Evolutionary conservation across 2,797 vertebrate genomes (phyloP), one percentile per base, ranked within the genome.

Genomic region (Thamnophis elegans): DNA sequence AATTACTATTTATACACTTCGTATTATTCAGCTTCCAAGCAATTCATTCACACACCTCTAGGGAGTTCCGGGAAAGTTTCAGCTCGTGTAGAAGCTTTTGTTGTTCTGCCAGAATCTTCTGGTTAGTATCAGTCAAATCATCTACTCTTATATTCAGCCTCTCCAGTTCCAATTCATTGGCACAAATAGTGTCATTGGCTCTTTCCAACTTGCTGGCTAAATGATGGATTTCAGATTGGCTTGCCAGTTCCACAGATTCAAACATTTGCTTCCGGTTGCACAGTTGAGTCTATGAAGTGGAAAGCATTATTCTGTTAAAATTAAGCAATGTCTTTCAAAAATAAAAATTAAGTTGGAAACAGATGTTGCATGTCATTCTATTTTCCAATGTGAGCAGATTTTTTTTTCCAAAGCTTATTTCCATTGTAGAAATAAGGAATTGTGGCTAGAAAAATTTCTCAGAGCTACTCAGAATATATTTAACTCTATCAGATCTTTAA

Each of bases 131-230:
- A 0, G 95, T 96, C 90, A 98, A 95, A 94, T 97, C 96, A 0
- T 96, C 97, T 94, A 98, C 96, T 42, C 94, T 97, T 60, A 98
- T 96, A 91, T 97, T 97, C 85, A 99, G 98, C 18, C 97, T 97
- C 92, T 99, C 98, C 96, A 99, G 96, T 93, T 99, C 98, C 78
- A 99, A 91, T 96, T 99, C 98, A 10, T 98, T 98, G 90, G 98
- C 96, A 96, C 98, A 98, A 94, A 98, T 95, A 13, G 97, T 97
- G 94, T 97, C 98, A 87, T 97, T 98, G 91, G 98, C 98, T 91
- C 97, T 98, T 95, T 98, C 97, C 94, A 99, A 97, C 94, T 98
- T 98, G 92, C 96, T 94, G 59, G 91, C 97, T 90, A 99, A 94
- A 62, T 96, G 97, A 95, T 98, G 98, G 82, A 98, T 96, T 97